Percentiles rank a stretch among this genome's conserved stretches.
Evolutionary conservation across 64 coral and sea anemone species (phyloP).

Genomic region (Acropora yongei): DNA sequence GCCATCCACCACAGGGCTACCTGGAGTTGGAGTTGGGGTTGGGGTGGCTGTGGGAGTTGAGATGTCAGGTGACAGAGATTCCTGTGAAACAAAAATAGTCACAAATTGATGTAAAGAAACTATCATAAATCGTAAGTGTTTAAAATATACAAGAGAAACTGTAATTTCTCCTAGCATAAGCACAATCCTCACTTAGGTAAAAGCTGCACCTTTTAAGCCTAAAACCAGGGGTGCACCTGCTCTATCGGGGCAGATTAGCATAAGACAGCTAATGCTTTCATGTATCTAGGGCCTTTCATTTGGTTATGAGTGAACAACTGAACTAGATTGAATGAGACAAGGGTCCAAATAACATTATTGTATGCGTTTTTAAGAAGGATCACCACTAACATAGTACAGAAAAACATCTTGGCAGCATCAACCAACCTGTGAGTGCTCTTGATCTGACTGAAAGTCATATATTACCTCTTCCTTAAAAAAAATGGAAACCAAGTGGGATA

Average conservation of each 20-base stretch:
- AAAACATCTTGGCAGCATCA: not conserved
- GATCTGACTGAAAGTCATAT: slow-evolving; percentile 35
- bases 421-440: slow-evolving; percentile 21
- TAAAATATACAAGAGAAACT: too few relatives aligned
- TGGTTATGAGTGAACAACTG: too few relatives aligned
- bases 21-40: slow-evolving; percentile 19
- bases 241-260: too few relatives aligned
- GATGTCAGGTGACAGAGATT: slow-evolving; percentile 37
- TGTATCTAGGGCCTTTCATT: too few relatives aligned
- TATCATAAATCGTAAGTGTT: not conserved
- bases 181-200: too few relatives aligned
- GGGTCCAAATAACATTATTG: too few relatives aligned
- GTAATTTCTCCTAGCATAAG: too few relatives aligned
- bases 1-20: not conserved
- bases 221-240: too few relatives aligned
- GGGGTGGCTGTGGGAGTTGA: slow-evolving; percentile 40
- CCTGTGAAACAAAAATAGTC: slow-evolving; percentile 19
- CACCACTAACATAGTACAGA: not conserved
- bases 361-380: too few relatives aligned
- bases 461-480: slow-evolving; percentile 17
- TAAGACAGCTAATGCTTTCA: too few relatives aligned
- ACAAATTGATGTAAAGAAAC: not conserved
- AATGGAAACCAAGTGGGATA: not conserved
- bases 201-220: too few relatives aligned
- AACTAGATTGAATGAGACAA: too few relatives aligned